These are phyloP conservation scores for Pantelozetes paolii DNA, from an alignment of 2,888 invertebrate species.

Conservation along the genomic window DNA sequence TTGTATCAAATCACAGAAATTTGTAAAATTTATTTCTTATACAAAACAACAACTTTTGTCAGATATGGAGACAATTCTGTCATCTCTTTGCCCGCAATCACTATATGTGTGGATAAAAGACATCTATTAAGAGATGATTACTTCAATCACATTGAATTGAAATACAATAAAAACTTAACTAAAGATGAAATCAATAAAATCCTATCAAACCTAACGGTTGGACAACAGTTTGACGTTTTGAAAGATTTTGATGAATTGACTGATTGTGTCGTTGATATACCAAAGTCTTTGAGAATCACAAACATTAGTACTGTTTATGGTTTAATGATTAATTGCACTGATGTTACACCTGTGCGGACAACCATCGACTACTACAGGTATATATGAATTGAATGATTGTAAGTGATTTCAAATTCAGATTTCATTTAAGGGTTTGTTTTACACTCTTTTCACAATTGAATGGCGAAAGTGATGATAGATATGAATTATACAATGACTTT, in stretches of 20 bases:
- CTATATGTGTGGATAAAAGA: background rate
- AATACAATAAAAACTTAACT: too few species aligned
- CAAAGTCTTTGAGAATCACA: too few species aligned
- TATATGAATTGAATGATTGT: too few species aligned
- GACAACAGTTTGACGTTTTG: background rate
- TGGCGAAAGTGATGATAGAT: background rate
- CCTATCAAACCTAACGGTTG: background rate
- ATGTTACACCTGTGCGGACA: too few species aligned
- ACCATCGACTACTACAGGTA: too few species aligned
- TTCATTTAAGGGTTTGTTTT: background rate
- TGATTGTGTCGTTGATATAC: too few species aligned
- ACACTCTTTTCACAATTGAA: background rate
- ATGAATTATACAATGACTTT: too few species aligned
- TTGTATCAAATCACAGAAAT: background rate
- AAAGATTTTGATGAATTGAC: background rate
- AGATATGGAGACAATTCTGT: background rate
- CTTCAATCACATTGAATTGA: too few species aligned
- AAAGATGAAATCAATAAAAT: background rate
- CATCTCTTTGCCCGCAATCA: background rate
- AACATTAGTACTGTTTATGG: too few species aligned
- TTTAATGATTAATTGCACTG: too few species aligned
- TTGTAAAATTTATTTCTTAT: constrained; percentile 10
- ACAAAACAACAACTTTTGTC: background rate
- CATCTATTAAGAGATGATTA: background rate
- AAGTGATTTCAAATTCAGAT: too few species aligned